phyloP scores from a whole-genome alignment of 64 coral and sea anemone species.

The Acropora yongei region DNA sequence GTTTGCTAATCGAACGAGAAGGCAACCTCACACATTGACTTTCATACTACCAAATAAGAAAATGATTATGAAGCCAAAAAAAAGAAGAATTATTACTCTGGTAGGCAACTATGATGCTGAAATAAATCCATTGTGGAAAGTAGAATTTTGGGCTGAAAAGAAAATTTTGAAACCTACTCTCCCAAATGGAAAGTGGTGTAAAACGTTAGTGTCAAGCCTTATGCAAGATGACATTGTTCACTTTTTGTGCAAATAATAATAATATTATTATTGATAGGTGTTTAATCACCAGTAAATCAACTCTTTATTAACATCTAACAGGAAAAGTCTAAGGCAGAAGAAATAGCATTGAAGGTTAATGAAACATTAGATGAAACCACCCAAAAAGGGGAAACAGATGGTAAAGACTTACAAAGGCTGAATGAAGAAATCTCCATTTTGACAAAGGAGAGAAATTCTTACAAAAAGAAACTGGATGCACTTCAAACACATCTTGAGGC shows the following conservation, averaged over 20 bases:
- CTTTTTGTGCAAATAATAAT: no score
- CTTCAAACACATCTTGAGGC: slow-evolving; percentile 11
- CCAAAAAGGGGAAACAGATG: neutral
- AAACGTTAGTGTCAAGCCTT: no score
- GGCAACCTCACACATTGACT: no score
- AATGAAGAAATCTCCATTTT: neutral
- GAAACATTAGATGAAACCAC: neutral
- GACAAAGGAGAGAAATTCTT: neutral
- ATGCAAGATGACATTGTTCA: no score
- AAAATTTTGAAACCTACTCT: no score
- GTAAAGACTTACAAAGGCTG: neutral
- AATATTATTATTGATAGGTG: no score
- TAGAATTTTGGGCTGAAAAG: neutral
- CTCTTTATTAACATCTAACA: neutral
- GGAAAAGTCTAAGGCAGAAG: neutral
- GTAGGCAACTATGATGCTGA: no score
- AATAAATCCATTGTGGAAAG: neutral
- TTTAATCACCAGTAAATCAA: neutral
- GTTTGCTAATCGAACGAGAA: no score
- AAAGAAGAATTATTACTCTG: no score
- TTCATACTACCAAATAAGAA: no score
- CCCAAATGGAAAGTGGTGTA: no score
- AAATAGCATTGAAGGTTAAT: neutral
- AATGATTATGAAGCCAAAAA: no score
- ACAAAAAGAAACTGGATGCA: neutral